Base-by-base conservation (phyloP, 2,113 vertebrate species). In the Bambusicola thoracicus region DNA sequence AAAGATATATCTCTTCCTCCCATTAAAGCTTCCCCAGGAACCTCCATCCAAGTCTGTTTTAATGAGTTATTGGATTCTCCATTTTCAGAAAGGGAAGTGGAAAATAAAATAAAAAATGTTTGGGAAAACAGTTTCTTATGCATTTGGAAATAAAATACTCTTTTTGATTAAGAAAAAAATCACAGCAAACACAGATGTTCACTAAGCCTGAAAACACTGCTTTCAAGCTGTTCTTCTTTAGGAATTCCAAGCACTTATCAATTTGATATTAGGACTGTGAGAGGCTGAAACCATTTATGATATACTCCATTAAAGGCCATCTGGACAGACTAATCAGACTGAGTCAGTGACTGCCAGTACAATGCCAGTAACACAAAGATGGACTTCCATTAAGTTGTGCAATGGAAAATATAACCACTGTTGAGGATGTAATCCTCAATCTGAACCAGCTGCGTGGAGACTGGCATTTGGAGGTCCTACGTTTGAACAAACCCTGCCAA, bases 361-460 rank as follows among this genome's bases (percentile, higher is more conserved):
- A 48, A 78, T 29, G 51, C 9, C 56, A 46, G 4, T 15, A 55
- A 36, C 27, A 58, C 22, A 43, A 29, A 27, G 53, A 13, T 77
- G 63, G 41, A 53, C 14, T 83, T 90, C n/a, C 34, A 51, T 40
- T 7, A 25, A 59, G 7, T 14, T 1, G 1, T 21, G 38, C 27
- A 43, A 65, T 2, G 8, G 51, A 69, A 83, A 70, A 18, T 2
- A 1, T 2, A 69, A 62, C 44, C 21, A 21, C 56, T 56, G 17
- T 1, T 46, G 29, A 61, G 75, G 76, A 66, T 13, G 34, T 2
- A n/a, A 10, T 27, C n/a, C 53, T 41, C 32, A 0, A 0, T 38
- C 49, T 32, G 48, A 36, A 14, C 22, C 24, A 22, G 48, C 34
- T 1, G 30, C 0, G 0, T 0, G 0, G 17, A 1, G 13, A 21